phyloP scores from a whole-genome alignment of 2,888 invertebrate genomes.

The Tolmerus cingulatus region DNA sequence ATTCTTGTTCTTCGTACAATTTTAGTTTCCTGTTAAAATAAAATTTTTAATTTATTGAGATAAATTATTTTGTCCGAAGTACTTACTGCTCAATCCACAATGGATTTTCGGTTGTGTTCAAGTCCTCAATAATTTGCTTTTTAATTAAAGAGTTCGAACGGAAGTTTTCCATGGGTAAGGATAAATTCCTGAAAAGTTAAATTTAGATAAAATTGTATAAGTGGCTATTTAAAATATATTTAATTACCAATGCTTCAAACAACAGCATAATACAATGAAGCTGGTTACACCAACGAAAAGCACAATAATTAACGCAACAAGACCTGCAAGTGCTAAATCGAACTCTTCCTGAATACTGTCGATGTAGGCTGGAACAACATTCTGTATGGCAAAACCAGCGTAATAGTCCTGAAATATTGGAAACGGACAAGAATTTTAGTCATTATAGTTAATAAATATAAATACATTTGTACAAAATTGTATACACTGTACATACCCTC shows the following conservation, averaged over 20 bases:
- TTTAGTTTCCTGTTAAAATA: conserved; percentile 73
- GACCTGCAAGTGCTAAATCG: conserved; percentile 84
- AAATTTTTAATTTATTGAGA: not conserved
- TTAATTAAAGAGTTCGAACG: conserved; percentile 85
- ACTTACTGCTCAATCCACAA: conserved; percentile 89
- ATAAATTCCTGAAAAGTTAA: conserved; percentile 70
- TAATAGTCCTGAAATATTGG: conserved; percentile 66
- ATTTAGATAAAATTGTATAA: not conserved
- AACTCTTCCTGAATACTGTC: conserved; percentile 77
- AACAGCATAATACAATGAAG: conserved; percentile 86
- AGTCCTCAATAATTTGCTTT: conserved; percentile 82
- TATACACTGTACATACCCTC: conserved; percentile 64
- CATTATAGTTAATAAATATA: not conserved
- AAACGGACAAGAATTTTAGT: not conserved
- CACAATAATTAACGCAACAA: conserved; percentile 85
- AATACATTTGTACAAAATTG: not conserved
- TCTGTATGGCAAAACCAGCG: conserved; percentile 77
- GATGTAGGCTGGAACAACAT: conserved; percentile 75
- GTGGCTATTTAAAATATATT: not conserved
- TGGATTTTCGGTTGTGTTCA: conserved; percentile 91
- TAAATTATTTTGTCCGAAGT: not conserved
- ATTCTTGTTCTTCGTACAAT: conserved; percentile 89
- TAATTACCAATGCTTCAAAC: conserved; percentile 86
- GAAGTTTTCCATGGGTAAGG: conserved; percentile 81
- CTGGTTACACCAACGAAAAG: conserved; percentile 86